Conservation (phyloP, 2,113 vertebrate species). For the Vulpes lagopus region DNA sequence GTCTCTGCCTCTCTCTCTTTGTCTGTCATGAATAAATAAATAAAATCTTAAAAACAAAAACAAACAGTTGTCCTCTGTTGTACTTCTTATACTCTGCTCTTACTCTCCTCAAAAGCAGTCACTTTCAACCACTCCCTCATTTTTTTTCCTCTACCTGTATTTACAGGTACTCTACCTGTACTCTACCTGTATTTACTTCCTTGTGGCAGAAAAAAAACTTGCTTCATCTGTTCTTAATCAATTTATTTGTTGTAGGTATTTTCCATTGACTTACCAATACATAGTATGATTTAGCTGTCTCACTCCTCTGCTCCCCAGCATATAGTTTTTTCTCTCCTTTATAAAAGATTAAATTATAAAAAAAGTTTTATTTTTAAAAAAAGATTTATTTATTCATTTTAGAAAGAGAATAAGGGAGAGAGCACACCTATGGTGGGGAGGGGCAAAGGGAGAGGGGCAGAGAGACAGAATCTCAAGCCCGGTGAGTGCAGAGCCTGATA, state of each 20-base stretch:
- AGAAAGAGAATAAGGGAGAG: background rate
- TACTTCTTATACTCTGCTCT: background rate
- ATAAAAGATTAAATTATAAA: background rate
- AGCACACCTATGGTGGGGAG: background rate
- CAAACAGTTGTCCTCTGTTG: background rate
- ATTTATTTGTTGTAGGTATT: background rate
- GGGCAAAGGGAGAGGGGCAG: background rate
- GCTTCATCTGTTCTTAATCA: background rate
- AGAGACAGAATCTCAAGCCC: background rate
- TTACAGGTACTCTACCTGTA: too few species aligned
- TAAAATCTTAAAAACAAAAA: too few species aligned
- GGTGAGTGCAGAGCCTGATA: background rate
- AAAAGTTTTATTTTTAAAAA: background rate
- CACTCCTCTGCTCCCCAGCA: background rate
- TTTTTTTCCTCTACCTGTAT: background rate
- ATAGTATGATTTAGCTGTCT: background rate
- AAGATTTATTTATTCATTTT: background rate
- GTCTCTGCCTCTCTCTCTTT: too few species aligned
- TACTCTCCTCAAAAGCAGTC: background rate
- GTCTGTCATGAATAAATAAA: too few species aligned
- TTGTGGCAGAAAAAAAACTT: conserved; percentile 1
- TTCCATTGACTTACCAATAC: background rate
- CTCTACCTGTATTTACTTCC: background rate
- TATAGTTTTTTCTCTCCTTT: background rate
- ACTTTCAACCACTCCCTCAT: background rate